These are phyloP conservation scores for Trachymyrmex septentrionalis DNA, from an alignment of 1,140 invertebrate species.

Conservation along the genomic window DNA sequence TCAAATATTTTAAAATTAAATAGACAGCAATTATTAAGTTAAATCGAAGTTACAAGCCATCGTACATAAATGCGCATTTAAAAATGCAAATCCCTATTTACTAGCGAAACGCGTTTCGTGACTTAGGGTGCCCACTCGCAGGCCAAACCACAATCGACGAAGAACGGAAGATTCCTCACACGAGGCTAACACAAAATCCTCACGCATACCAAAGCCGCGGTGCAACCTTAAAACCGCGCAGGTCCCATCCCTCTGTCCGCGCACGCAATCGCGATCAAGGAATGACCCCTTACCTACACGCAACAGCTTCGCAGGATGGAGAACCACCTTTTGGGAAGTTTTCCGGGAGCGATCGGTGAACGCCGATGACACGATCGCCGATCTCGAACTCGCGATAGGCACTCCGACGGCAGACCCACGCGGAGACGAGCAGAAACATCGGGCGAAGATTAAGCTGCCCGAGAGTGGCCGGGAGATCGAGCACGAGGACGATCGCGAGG, in stretches of 20 bases:
- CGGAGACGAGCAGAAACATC: slow-evolving; percentile 10
- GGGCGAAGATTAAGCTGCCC: not conserved
- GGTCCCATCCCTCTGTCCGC: slow-evolving; percentile 40
- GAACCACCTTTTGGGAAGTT: not conserved
- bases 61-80: not conserved
- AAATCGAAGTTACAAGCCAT: not conserved
- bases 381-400: not conserved
- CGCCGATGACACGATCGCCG: not conserved
- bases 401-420: slow-evolving; percentile 13
- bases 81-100: not conserved
- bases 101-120: not conserved
- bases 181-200: not conserved
- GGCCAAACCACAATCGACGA: not conserved
- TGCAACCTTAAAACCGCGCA: slow-evolving; percentile 22
- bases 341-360: not conserved
- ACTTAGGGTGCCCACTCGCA: not conserved
- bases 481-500: not conserved
- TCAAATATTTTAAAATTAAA: not conserved
- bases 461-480: not conserved
- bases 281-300: slow-evolving; percentile 46
- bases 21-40: not conserved
- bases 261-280: slow-evolving; percentile 22
- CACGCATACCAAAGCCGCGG: not conserved
- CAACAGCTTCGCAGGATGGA: not conserved
- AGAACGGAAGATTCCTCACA: slow-evolving; percentile 12